These are phyloP conservation scores for Anabacerthia variegaticeps DNA, from an alignment of 2,797 vertebrate species.

Conservation along the genomic window DNA sequence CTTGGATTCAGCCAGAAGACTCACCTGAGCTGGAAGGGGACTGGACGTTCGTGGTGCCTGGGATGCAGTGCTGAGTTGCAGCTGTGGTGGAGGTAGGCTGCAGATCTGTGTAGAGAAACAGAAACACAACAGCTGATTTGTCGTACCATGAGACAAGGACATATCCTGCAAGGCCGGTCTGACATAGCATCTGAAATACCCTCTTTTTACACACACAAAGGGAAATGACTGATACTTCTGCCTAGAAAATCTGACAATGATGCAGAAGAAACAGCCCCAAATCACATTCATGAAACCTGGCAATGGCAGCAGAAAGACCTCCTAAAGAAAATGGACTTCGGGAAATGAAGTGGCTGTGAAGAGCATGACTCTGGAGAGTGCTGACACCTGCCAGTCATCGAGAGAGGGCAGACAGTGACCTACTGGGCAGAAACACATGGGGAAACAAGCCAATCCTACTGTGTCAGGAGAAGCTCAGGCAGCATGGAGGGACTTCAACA, in stretches of 20 bases:
- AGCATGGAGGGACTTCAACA: not conserved
- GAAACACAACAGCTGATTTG: not conserved
- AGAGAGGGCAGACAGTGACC: not conserved
- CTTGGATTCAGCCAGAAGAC: not conserved
- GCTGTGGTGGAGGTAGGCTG: constrained; percentile 65
- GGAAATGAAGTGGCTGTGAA: not conserved
- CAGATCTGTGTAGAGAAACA: constrained; percentile 17
- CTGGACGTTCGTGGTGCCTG: constrained; percentile 64
- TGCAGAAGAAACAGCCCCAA: not conserved
- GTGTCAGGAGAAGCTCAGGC: not conserved
- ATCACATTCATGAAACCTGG: not conserved
- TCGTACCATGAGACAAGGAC: not conserved
- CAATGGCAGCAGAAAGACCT: not conserved
- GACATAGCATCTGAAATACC: fast-evolving
- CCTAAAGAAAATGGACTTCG: not conserved
- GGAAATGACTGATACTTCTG: not conserved
- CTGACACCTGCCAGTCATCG: not conserved
- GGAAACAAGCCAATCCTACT: fast-evolving
- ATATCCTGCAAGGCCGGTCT: not conserved
- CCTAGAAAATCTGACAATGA: not conserved
- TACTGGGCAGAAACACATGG: not conserved
- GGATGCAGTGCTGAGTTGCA: constrained; percentile 57
- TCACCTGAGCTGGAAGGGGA: constrained; percentile 71
- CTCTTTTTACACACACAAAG: not conserved
- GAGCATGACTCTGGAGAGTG: not conserved